A percentile compares a stretch with the other conserved stretches of the same genome.
These are phyloP conservation scores for Pholis gunnellus DNA, from an alignment of 2,113 vertebrate species.

Conservation along the genomic window DNA sequence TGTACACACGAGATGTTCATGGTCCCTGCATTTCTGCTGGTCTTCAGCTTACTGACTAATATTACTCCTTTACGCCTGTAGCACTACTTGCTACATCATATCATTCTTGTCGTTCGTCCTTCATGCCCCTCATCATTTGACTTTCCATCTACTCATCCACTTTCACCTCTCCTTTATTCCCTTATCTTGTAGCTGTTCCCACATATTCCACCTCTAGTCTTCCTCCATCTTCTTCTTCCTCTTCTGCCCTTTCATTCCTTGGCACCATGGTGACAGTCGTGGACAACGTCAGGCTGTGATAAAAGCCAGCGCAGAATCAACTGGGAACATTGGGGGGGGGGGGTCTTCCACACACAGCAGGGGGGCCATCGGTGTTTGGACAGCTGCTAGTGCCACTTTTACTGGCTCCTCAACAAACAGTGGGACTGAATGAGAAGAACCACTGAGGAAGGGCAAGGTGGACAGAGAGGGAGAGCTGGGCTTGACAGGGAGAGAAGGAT, in stretches of 20 bases:
- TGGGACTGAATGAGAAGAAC: constrained; percentile 54
- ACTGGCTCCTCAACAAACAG: constrained; percentile 79
- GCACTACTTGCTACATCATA: not conserved
- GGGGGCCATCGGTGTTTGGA: constrained; percentile 78
- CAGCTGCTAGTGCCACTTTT: constrained; percentile 83
- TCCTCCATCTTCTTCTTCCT: not conserved
- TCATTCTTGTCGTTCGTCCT: not conserved
- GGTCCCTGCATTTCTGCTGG: not conserved
- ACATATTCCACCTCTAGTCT: not conserved
- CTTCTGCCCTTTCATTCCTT: constrained; percentile 12
- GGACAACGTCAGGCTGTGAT: constrained; percentile 42
- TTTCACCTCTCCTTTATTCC: not conserved
- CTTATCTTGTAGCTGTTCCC: not conserved
- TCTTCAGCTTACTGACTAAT: not conserved
- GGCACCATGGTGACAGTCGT: constrained; percentile 63
- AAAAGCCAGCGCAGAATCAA: constrained; percentile 58
- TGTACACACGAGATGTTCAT: not conserved
- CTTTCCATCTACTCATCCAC: not conserved
- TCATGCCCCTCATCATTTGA: not conserved
- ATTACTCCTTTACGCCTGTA: not conserved
- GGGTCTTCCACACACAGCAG: constrained; percentile 34
- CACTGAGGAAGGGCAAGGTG: constrained; percentile 49
- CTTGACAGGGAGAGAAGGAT: constrained; percentile 39
- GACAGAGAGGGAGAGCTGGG: constrained; percentile 37
- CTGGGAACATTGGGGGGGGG: constrained; percentile 30